Base-by-base conservation (phyloP, 1,140 invertebrate species). In the Metaphire vulgaris region DNA sequence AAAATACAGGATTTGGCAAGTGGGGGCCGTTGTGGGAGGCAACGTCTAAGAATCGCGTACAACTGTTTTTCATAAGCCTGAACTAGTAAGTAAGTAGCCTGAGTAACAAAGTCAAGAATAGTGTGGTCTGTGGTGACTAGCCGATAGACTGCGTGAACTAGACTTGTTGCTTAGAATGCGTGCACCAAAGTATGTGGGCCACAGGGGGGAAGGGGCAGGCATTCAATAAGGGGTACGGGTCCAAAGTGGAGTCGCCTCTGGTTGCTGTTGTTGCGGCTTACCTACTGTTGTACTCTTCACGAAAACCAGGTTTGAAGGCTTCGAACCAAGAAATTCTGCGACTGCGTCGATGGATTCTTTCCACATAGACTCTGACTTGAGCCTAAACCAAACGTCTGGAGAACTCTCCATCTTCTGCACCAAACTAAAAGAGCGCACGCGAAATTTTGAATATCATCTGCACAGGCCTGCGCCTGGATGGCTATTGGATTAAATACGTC, bases 281-380 rank as follows among this genome's bases (percentile, higher is more conserved):
- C 74, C 74, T 21, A 65, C 67, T 1, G 74, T 74, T 30, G 74
- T 68, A 33, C 67, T 74, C 2, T 29, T 16, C 0, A 74, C 74
- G 56, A 74, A 74, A 1, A 74, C 74, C 16, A 74, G 28, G 29
- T 74, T 74, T 6, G 32, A 31, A 21, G 32, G 21, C 72, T 41
- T 64, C 34, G 72, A 73, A 0, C 41, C 33, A 6, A 73, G 28
- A 41, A 73, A 73, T 1, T 73, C 72, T 28, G 32, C 32, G 12
- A 73, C 72, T 2, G 34, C 16, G 1, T 64, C 6, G 28, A 73
- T 34, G 33, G 33, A 41, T n/a, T 73, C 72, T 2, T 41, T 73
- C 72, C 72, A 73, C n/a, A 64, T 73, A 0, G 0, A 1, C 1
- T 21, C 16, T 6, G 41, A 28, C 21, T 73, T 41, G 15, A 41